Percentiles rank a stretch among this genome's conserved stretches.
phyloP scores from a whole-genome alignment of 1,140 invertebrate genomes.

The Helicoverpa zea region DNA sequence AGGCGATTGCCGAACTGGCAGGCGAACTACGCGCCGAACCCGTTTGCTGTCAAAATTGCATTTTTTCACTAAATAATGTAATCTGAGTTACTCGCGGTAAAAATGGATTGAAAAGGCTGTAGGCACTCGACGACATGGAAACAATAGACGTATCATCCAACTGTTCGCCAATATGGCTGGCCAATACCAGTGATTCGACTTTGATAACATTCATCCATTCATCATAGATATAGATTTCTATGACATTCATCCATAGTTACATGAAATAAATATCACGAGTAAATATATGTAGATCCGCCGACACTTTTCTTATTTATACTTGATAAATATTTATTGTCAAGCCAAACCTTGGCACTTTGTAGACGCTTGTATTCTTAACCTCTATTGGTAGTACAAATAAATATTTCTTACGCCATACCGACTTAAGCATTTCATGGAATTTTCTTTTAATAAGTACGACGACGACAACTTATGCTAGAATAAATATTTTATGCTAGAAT shows the following conservation, averaged over 20 bases:
- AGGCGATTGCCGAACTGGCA: conserved; percentile 17
- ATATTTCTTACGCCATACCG: not conserved
- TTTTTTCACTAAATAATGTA: conserved; percentile 41
- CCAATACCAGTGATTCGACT: not conserved
- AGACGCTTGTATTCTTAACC: not conserved
- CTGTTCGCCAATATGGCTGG: not conserved
- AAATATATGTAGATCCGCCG: not conserved
- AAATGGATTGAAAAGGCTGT: conserved; percentile 32
- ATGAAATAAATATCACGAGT: not conserved
- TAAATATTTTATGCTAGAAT: no score
- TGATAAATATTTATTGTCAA: conserved; percentile 15
- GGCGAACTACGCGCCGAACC: not conserved
- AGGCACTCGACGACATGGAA: conserved; percentile 4
- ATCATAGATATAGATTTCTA: no score
- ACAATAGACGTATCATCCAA: conserved; percentile 21
- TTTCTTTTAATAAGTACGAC: not conserved
- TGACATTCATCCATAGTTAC: not conserved
- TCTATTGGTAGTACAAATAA: not conserved
- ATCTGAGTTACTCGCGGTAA: conserved; percentile 25
- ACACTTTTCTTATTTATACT: not conserved
- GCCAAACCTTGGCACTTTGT: not conserved
- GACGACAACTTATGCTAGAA: no score
- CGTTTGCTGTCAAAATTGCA: conserved; percentile 42
- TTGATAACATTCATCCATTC: not conserved
- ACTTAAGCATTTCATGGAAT: not conserved